A percentile compares a stretch with the other conserved stretches of the same genome.
Conservation (phyloP, 2,888 invertebrate species). For the Plemyria rubiginata region DNA sequence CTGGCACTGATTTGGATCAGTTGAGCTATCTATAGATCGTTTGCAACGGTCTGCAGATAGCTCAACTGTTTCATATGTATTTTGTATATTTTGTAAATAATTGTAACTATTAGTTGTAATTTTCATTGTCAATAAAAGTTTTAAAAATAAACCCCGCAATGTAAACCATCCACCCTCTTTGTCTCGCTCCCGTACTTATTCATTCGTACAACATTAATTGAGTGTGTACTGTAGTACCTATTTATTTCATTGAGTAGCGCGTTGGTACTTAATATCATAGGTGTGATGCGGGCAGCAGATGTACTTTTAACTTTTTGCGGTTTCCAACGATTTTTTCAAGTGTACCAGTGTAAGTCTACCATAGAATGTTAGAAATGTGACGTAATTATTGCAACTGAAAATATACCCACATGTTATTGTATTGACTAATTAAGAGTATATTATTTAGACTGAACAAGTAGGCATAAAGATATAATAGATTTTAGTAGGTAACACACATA, state of each 20-base stretch:
- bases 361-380: slow-evolving; percentile 2
- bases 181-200: background rate
- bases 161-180: background rate
- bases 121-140: too few relatives aligned
- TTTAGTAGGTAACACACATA: too few relatives aligned
- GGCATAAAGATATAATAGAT: too few relatives aligned
- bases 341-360: slow-evolving; percentile 6
- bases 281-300: slow-evolving; percentile 67
- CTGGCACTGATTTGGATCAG: too few relatives aligned
- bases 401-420: slow-evolving; percentile 12
- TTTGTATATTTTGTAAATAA: too few relatives aligned
- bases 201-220: slow-evolving; percentile 42
- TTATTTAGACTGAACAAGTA: too few relatives aligned
- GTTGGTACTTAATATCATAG: slow-evolving; percentile 24
- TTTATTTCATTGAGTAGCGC: slow-evolving; percentile 38
- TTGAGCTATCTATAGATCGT: too few relatives aligned
- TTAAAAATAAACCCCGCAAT: slow-evolving; percentile 16
- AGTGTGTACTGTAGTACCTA: slow-evolving; percentile 44
- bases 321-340: slow-evolving; percentile 28
- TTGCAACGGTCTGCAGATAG: too few relatives aligned
- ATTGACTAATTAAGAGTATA: too few relatives aligned
- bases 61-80: too few relatives aligned
- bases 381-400: slow-evolving; percentile 15
- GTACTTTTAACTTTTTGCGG: slow-evolving; percentile 37
- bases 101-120: too few relatives aligned